Evolutionary conservation across 2,113 vertebrate species (phyloP).

Genomic region (Falco punctatus): DNA sequence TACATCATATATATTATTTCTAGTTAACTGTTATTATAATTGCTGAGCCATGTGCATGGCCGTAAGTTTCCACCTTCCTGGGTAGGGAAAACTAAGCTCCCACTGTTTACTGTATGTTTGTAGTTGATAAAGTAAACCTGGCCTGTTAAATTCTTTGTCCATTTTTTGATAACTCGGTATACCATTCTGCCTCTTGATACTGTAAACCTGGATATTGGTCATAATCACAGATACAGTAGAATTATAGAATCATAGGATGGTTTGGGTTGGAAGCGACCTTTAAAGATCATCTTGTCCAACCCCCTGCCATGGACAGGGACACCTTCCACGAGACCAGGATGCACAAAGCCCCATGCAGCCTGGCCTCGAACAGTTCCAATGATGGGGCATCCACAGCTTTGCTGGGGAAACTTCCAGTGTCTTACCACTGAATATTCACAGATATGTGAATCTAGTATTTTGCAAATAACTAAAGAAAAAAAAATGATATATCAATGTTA

Average conservation of each 20-base stretch:
- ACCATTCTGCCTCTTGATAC: neutral
- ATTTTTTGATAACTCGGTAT: neutral
- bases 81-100: neutral
- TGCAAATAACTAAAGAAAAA: neutral
- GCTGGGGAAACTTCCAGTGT: neutral
- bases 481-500: neutral
- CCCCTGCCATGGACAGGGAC: neutral
- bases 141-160: neutral
- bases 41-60: neutral
- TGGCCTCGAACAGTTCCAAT: neutral
- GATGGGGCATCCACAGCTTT: neutral
- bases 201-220: neutral
- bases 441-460: neutral
- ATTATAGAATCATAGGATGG: neutral
- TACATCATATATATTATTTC: neutral
- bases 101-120: neutral
- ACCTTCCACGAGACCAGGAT: neutral
- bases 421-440: neutral
- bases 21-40: neutral
- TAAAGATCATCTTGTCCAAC: neutral
- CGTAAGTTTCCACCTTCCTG: neutral
- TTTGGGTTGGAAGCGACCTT: neutral
- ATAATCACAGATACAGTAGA: neutral
- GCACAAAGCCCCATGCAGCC: neutral
- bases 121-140: neutral